phyloP scores from a whole-genome alignment of 2,113 vertebrate species.

The Tragulus kanchil region DNA sequence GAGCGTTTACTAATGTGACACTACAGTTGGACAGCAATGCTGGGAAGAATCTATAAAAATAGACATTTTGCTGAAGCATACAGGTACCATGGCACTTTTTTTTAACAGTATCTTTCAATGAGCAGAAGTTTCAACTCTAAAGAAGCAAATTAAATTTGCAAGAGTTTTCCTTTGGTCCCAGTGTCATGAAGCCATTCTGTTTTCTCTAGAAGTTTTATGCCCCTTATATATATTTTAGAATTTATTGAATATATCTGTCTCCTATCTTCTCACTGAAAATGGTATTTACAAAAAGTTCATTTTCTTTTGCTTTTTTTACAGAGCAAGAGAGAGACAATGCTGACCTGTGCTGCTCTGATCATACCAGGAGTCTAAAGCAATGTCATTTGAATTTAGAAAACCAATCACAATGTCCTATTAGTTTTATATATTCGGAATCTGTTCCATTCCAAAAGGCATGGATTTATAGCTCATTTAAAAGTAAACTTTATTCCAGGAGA shows the following conservation, averaged over 20 bases:
- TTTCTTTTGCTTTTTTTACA: not conserved
- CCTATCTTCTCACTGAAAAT: constrained; percentile 30
- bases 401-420: not conserved
- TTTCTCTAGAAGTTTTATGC: constrained; percentile 22
- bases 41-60: too few species aligned
- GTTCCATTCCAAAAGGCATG: not conserved
- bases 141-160: too few species aligned
- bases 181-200: constrained; percentile 4
- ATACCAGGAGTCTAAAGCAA: not conserved
- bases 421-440: constrained; percentile 6
- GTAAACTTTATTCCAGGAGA: constrained; percentile 23
- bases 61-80: too few species aligned
- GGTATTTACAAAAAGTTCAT: not conserved
- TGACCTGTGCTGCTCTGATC: not conserved
- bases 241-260: not conserved
- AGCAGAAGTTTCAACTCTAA: constrained; percentile 28
- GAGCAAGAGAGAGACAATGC: not conserved
- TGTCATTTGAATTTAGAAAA: constrained; percentile 38
- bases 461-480: constrained; percentile 16
- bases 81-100: too few species aligned
- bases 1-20: not conserved
- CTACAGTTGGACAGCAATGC: not conserved
- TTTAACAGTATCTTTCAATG: not conserved
- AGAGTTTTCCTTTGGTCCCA: too few species aligned
- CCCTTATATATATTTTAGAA: constrained; percentile 23